These are phyloP conservation scores for Ceratothoa steindachneri DNA, from an alignment of 2,888 invertebrate species.

Conservation along the genomic window DNA sequence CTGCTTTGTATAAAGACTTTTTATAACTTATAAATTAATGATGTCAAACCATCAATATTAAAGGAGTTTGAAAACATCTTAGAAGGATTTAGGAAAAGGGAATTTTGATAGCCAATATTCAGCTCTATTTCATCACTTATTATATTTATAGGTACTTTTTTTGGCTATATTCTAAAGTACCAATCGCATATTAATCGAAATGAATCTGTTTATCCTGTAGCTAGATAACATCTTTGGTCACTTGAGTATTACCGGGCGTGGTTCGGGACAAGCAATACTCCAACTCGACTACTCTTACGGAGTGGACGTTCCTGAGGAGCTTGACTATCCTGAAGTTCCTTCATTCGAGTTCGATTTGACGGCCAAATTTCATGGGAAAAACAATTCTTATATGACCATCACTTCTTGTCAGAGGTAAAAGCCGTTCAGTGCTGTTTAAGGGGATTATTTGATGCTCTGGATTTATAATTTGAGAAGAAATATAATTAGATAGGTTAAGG, in stretches of 20 bases:
- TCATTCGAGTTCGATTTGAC: slow-evolving; percentile 56
- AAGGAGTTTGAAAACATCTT: no score
- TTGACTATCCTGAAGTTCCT: slow-evolving; percentile 52
- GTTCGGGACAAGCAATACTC: slow-evolving; percentile 55
- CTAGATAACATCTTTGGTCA: slow-evolving; percentile 55
- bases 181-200: no score
- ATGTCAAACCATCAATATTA: no score
- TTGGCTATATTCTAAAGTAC: no score
- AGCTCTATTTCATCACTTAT: no score
- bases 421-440: background rate
- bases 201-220: no score
- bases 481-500: background rate
- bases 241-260: slow-evolving; percentile 53
- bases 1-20: no score
- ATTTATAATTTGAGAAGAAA: background rate
- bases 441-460: background rate
- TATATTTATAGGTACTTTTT: no score
- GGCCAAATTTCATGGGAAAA: slow-evolving; percentile 52
- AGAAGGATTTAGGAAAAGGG: no score
- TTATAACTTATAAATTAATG: no score
- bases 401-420: slow-evolving; percentile 50
- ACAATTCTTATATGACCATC: slow-evolving; percentile 53
- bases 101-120: no score
- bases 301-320: slow-evolving; percentile 50
- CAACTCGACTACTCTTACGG: slow-evolving; percentile 53